Conservation (phyloP, 2,113 vertebrate species). For the Notechis scutatus region DNA sequence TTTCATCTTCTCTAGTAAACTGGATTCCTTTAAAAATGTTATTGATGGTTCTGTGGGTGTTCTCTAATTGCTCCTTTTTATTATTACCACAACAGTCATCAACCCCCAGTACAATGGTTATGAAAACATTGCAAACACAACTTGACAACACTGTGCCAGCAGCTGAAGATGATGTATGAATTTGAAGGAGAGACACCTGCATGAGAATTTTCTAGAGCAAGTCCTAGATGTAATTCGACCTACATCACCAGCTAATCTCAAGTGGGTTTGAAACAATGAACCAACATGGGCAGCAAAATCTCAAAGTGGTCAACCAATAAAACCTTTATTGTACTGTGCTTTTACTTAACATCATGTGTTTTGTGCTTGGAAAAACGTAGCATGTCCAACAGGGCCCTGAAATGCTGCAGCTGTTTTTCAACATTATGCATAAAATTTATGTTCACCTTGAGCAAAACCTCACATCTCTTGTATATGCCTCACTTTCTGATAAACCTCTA, state of each 20-base stretch:
- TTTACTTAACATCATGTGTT: neutral
- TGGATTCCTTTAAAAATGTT: too few relatives aligned
- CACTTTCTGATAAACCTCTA: neutral
- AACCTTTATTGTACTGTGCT: neutral
- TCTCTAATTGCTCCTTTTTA: too few relatives aligned
- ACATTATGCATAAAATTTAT: neutral
- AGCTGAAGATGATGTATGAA: neutral
- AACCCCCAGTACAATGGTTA: slow-evolving; percentile 62
- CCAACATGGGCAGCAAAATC: neutral
- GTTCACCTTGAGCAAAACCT: neutral
- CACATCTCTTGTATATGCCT: neutral
- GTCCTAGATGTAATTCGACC: neutral
- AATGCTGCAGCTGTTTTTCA: neutral
- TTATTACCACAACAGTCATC: slow-evolving; percentile 57
- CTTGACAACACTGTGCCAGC: neutral
- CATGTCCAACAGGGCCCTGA: neutral
- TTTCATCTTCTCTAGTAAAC: too few relatives aligned
- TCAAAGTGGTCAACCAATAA: neutral
- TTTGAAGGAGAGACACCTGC: neutral
- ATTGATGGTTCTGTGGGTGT: too few relatives aligned
- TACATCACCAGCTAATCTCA: neutral
- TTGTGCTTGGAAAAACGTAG: neutral
- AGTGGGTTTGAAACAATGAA: neutral
- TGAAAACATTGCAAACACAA: neutral
- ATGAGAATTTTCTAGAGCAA: neutral